Evolutionary conservation across 2,797 vertebrate species (phyloP).

Genomic region (Oreortyx pictus): DNA sequence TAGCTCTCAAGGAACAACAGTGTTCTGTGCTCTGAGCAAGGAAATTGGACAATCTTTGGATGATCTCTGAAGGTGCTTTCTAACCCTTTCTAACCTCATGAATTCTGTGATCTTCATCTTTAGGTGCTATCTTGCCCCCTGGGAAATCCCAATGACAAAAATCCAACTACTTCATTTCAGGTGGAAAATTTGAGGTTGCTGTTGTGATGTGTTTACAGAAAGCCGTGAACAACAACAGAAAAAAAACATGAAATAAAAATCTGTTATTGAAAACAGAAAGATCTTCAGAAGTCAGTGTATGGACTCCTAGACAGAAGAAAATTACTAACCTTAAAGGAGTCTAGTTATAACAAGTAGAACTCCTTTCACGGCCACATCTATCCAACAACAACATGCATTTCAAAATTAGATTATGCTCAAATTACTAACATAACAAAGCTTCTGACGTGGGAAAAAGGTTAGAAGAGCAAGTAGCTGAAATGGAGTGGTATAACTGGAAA

Average conservation of each 20-base stretch:
- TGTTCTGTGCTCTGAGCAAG: not conserved
- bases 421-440: not conserved
- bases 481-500: not conserved
- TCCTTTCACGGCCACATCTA: not conserved
- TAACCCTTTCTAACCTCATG: not conserved
- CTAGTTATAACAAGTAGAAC: not conserved
- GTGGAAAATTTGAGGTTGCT: not conserved
- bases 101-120: not conserved
- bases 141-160: not conserved
- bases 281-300: not conserved
- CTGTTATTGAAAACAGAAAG: not conserved
- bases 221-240: fast-evolving
- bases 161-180: not conserved
- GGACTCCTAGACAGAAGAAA: not conserved
- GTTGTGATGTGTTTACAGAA: not conserved
- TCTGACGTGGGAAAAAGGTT: not conserved
- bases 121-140: not conserved
- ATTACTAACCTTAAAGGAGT: not conserved
- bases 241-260: not conserved
- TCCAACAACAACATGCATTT: not conserved
- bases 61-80: not conserved
- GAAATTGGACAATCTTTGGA: not conserved
- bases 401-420: not conserved
- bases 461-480: not conserved
- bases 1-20: not conserved